Percentiles rank a stretch among this genome's conserved stretches.
phyloP scores from a whole-genome alignment of 2,113 vertebrate species.

The Bettongia penicillata region DNA sequence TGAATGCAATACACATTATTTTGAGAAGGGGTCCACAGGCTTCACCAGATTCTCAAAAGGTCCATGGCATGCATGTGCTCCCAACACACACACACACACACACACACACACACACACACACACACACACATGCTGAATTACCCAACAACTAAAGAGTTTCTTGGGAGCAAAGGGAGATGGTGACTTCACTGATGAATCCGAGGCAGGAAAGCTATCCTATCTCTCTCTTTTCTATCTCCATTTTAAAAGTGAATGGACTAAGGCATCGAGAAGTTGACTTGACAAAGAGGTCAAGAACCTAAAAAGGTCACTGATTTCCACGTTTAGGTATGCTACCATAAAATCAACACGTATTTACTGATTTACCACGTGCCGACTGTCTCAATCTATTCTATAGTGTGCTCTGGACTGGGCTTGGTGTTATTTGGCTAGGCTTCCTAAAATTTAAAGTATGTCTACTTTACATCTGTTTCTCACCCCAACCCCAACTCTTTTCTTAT shows the following conservation, averaged over 20 bases:
- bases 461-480: neutral
- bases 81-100: neutral
- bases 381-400: neutral
- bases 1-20: neutral
- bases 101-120: too few relatives aligned
- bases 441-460: neutral
- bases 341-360: neutral
- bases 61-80: neutral
- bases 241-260: neutral
- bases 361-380: neutral
- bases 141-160: neutral
- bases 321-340: neutral
- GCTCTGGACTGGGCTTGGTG: neutral
- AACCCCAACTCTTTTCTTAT: neutral
- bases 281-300: neutral
- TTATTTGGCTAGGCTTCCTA: neutral
- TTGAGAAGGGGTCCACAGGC: neutral
- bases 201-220: neutral
- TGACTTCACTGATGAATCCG: neutral
- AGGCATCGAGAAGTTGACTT: neutral
- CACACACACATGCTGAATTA: neutral
- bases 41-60: neutral
- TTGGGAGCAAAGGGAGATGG: neutral
- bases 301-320: slow-evolving; percentile 1
- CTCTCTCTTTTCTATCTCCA: neutral